phyloP scores from a whole-genome alignment of 2,113 vertebrate genomes.

The Lophius piscatorius region DNA sequence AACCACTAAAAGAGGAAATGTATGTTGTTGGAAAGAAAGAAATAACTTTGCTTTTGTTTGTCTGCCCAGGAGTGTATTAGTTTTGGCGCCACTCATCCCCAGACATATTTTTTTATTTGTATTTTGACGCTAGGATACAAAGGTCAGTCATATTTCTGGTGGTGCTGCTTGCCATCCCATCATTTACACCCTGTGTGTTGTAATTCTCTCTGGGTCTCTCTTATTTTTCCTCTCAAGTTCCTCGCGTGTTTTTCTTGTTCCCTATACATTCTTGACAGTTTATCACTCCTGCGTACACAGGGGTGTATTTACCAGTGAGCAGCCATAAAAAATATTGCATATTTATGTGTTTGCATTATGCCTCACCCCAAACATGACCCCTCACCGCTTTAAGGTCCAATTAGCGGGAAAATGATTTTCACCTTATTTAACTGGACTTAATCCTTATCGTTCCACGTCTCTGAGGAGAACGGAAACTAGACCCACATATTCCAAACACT shows the following conservation, averaged over 20 bases:
- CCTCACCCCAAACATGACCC: too few species aligned
- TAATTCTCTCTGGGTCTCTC: conserved; percentile 20
- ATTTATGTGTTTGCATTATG: conserved; percentile 43
- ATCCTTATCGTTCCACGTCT: background rate
- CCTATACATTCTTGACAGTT: conserved; percentile 5
- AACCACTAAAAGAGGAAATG: background rate
- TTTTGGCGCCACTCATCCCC: conserved; percentile 1
- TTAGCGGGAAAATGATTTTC: conserved; percentile 34
- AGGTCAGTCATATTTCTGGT: conserved; percentile 18
- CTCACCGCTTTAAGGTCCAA: conserved; percentile 8
- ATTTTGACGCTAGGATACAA: conserved; percentile 11
- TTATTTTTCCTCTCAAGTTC: conserved; percentile 19
- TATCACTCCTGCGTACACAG: conserved; percentile 24
- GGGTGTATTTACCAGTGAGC: conserved; percentile 54
- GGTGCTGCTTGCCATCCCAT: conserved; percentile 3
- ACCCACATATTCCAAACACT: conserved; percentile 1
- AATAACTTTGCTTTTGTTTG: conserved; percentile 19
- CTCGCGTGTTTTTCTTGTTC: background rate
- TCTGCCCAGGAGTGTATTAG: conserved; percentile 26
- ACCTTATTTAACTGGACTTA: conserved; percentile 23
- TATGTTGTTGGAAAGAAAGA: conserved; percentile 14
- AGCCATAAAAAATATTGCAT: conserved; percentile 24
- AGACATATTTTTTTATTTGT: conserved; percentile 10
- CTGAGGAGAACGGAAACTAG: conserved; percentile 25
- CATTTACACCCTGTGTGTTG: conserved; percentile 1